Evolutionary conservation across 2,888 invertebrate genomes (phyloP), one percentile per base, ranked within the genome.

Genomic region (Cephonodes hylas): DNA sequence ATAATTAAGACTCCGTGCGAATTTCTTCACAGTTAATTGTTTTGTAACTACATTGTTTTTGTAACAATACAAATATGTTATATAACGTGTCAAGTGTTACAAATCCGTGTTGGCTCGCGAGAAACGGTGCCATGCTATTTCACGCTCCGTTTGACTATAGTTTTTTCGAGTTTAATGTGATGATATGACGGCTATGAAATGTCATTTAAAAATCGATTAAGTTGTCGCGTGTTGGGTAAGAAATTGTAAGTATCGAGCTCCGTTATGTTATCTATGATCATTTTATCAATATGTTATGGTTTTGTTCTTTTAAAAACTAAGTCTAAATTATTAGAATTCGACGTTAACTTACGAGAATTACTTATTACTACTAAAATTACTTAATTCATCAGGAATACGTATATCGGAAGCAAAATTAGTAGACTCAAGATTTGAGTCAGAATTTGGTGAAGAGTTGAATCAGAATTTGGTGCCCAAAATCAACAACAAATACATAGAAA

Each of bases 121-220:
- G n/a, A 62, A 62, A 57, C 58, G 58, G 46, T 62, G 61, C 34
- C 58, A 62, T 20, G 34, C 38, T 44, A 58, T 61, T 45, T 34
- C 61, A 58, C 25, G 46, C 61, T 38, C 44, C 34, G 45, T 10
- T 38, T 27, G 42, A 23, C 23, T 10, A 18, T 44, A 45, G 8
- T 45, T 23, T 48, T n/a, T 48, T 48, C 27, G 25, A 48, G 25
- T 53, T 53, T 18, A 53, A 31, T 53, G 53, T 31, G 48, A 48
- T 31, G 25, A 48, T 25, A 31, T 53, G 53, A 53, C 31, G 31
- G 31, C 18, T 53, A 10, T 31, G 18, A 48, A 27, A 48, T 27
- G 48, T 18, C 31, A 53, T 31, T 53, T 48, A 27, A 27, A 48
- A 48, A 15, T 53, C 53, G 31, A 53, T 53, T 53, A 31, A 27